Evolutionary conservation across 2,888 invertebrate species (phyloP), one percentile per base, ranked within the genome.

Genomic region (Nemurella pictetii): DNA sequence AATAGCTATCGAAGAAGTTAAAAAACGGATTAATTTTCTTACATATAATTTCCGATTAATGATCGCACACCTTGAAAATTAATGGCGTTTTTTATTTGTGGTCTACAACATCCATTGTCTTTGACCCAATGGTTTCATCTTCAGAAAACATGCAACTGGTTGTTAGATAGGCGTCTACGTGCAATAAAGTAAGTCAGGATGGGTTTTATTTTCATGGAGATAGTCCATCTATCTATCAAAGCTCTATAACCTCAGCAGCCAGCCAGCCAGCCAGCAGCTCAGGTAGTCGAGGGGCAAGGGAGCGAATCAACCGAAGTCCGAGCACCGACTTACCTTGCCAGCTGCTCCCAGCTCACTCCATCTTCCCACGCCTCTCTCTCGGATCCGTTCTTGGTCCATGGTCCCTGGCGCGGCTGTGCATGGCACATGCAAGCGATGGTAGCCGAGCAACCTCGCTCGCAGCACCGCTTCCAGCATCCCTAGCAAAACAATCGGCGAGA

Each of bases 321-420:
- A 55, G 55, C 55, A 55, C 5, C 55, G 55, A 55, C 55, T 55
- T 55, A 55, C 55, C 82, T 82, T 82, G 55, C 55, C 32, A 27
- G 82, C 82, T 15, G 73, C 30, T 12, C 20, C 74, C 55, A 36
- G 29, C 83, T 83, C 55, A 27, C 83, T 73, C 83, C 73, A 73
- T 83, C 83, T 73, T 73, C 74, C 83, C 83, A 83, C 74, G 73
- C 75, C 75, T 83, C 73, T 83, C 75, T 72, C 83, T 83, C 32
- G 36, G 75, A 2, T 75, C 75, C 3, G 27, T n/a, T 26, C 75
- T 75, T 27, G 75, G 75, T 75, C 75, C 75, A 75, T 12, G 28
- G 75, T 75, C 82, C 35, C 82, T n/a, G 72, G n/a, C n/a, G 72
- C 27, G 82, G 26, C 82, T 82, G n/a, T n/a, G 83, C 83, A 83